Percentiles rank a stretch among this genome's conserved stretches.
phyloP scores from a whole-genome alignment of 2,888 invertebrate species.

The Amphimallon solstitiale region DNA sequence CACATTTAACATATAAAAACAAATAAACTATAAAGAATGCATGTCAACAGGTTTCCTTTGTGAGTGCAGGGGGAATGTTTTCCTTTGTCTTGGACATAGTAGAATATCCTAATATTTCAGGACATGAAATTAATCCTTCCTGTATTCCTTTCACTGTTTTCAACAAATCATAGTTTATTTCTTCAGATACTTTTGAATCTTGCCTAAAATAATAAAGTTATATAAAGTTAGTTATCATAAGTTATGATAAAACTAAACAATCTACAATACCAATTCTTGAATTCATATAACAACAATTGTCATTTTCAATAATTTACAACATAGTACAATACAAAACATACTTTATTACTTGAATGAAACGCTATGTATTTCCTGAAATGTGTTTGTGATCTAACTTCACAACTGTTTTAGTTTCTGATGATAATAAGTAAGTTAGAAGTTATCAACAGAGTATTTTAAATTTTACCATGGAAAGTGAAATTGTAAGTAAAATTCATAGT shows the following conservation, averaged over 20 bases:
- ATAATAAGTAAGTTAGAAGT: too few relatives aligned
- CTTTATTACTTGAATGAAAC: too few relatives aligned
- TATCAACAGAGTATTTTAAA: too few relatives aligned
- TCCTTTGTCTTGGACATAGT: slow-evolving; percentile 85
- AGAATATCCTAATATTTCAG: slow-evolving; percentile 79
- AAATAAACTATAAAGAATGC: slow-evolving; percentile 9
- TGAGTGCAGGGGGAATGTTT: slow-evolving; percentile 81
- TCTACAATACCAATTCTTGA: background rate
- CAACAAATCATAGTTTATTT: slow-evolving; percentile 91
- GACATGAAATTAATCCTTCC: slow-evolving; percentile 75
- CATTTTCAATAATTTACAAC: too few relatives aligned
- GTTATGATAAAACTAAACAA: background rate
- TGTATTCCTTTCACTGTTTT: slow-evolving; percentile 80
- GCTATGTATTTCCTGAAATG: too few relatives aligned
- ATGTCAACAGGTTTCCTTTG: slow-evolving; percentile 52
- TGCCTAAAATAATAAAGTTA: slow-evolving; percentile 63
- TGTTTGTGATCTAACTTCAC: too few relatives aligned
- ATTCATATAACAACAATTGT: too few relatives aligned
- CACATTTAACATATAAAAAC: slow-evolving; percentile 29
- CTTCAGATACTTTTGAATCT: slow-evolving; percentile 89
- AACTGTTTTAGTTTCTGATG: too few relatives aligned
- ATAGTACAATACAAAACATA: too few relatives aligned
- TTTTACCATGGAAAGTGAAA: too few relatives aligned
- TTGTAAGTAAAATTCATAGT: too few relatives aligned
- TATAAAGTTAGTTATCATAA: background rate